Evolutionary conservation across 2,888 invertebrate species (phyloP).

Genomic region (Pristionchus exspectatus): DNA sequence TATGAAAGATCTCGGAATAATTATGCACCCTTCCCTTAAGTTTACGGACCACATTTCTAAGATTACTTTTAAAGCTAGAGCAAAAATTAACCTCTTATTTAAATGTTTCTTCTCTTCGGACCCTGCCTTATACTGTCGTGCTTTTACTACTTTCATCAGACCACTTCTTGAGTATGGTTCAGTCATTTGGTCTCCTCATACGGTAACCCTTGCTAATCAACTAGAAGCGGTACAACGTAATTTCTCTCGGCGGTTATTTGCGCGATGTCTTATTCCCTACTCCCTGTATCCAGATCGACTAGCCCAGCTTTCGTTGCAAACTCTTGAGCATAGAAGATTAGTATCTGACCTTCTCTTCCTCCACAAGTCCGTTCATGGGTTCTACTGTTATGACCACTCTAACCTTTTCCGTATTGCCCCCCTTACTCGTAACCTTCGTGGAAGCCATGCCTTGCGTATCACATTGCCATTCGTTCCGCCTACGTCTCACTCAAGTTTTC

Average conservation of each 20-base stretch:
- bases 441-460: background rate
- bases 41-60: background rate
- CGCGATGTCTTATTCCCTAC: background rate
- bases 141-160: background rate
- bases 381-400: constrained; percentile 1
- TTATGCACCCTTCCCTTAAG: background rate
- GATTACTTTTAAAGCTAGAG: background rate
- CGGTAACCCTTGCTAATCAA: background rate
- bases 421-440: background rate
- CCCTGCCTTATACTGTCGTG: background rate
- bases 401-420: background rate
- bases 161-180: background rate
- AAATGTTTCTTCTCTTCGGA: background rate
- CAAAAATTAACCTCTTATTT: background rate
- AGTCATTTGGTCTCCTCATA: constrained; percentile 3
- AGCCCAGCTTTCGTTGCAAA: background rate
- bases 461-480: background rate
- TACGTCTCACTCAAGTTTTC: constrained; percentile 2
- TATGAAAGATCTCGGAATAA: background rate
- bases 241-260: background rate
- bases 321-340: background rate
- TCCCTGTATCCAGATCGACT: background rate
- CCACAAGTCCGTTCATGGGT: background rate
- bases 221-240: background rate
- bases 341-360: background rate